A percentile compares a stretch with the other conserved stretches of the same genome.
Conservation (phyloP, 30 jellyfish, hydroid and myxozoan genomes). For the Aurelia aurita complex sp. Pacific region DNA sequence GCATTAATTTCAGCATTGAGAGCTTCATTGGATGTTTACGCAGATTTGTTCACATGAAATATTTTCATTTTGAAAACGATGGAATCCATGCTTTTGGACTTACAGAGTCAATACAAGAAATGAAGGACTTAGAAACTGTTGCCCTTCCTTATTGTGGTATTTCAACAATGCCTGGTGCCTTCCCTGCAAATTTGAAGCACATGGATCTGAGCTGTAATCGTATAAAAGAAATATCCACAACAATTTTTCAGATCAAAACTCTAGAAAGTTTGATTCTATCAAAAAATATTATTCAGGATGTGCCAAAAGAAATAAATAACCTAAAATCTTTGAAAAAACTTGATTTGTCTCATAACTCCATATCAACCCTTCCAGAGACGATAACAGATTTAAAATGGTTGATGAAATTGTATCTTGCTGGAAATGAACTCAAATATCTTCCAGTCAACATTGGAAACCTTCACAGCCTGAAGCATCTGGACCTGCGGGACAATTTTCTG, state of each 20-base stretch:
- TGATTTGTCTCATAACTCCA: slow-evolving; percentile 33
- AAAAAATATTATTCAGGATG: slow-evolving; percentile 28
- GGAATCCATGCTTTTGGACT: slow-evolving; percentile 1
- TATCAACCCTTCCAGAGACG: slow-evolving; percentile 20
- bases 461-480: slow-evolving; percentile 25
- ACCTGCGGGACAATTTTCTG: slow-evolving; percentile 62
- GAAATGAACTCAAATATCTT: slow-evolving; percentile 29
- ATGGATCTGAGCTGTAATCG: slow-evolving; percentile 56
- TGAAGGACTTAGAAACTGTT: slow-evolving; percentile 6
- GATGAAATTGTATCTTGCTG: slow-evolving; percentile 38
- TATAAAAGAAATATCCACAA: slow-evolving; percentile 29
- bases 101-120: background rate
- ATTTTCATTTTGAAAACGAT: slow-evolving; percentile 28
- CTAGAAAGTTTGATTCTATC: slow-evolving; percentile 52
- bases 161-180: background rate
- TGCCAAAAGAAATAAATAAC: slow-evolving; percentile 45
- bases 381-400: slow-evolving; percentile 15
- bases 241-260: slow-evolving; percentile 11
- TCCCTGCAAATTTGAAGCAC: slow-evolving; percentile 1
- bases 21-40: background rate
- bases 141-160: slow-evolving; percentile 41
- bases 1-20: background rate
- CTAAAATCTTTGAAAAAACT: slow-evolving; percentile 53
- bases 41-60: background rate
- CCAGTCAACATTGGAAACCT: slow-evolving; percentile 57